These are phyloP conservation scores for Mus caroli DNA, from an alignment of 2,797 vertebrate species.

Conservation along the genomic window DNA sequence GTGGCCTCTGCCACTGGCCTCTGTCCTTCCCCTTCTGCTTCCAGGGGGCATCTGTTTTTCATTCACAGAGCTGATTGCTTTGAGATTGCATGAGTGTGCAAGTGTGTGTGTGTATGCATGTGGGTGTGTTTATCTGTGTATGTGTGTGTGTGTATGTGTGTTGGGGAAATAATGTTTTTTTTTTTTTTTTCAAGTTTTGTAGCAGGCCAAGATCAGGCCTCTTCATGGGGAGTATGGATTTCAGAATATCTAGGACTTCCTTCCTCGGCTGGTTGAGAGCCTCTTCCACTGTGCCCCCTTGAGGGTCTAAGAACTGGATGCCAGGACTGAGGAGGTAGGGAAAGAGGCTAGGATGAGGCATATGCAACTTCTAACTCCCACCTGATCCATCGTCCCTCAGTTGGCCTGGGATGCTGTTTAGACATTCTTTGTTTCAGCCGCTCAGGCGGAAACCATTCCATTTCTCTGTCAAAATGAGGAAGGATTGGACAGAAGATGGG, in stretches of 20 bases:
- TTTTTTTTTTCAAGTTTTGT: not conserved
- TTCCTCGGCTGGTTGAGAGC: not conserved
- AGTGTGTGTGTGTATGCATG: not conserved
- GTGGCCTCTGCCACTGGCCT: not conserved
- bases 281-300: not conserved
- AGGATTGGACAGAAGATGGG: rapidly evolving
- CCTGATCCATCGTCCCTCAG: not conserved
- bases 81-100: not conserved
- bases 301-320: not conserved
- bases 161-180: not conserved
- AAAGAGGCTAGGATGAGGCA: not conserved
- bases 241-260: not conserved
- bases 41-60: not conserved
- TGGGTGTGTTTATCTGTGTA: too few species aligned
- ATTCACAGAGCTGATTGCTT: not conserved
- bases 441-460: not conserved
- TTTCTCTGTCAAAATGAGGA: not conserved
- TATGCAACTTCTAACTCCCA: not conserved
- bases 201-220: not conserved
- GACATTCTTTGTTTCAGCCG: not conserved
- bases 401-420: not conserved
- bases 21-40: not conserved
- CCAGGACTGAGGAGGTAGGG: not conserved
- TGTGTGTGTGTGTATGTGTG: not conserved
- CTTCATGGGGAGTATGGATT: not conserved